Percentiles rank a stretch among this genome's conserved stretches.
These are phyloP conservation scores for Chrysolina haemoptera DNA, from an alignment of 2,888 invertebrate species.

Conservation along the genomic window DNA sequence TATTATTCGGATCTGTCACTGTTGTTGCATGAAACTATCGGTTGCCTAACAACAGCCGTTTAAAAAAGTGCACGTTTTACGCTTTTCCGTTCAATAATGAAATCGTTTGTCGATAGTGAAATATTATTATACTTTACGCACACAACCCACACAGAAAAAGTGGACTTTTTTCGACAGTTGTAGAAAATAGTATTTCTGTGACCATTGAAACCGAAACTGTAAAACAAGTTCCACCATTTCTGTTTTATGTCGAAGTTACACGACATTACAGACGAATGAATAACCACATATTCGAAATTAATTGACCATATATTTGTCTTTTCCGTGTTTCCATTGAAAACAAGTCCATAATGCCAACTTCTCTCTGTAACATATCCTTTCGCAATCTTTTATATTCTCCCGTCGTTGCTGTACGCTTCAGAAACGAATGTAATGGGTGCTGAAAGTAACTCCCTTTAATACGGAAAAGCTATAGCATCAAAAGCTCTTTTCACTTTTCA, in stretches of 20 bases:
- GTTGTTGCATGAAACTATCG: no score
- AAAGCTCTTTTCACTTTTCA: constrained; percentile 32
- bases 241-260: not conserved
- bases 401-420: constrained; percentile 9
- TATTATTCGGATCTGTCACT: no score
- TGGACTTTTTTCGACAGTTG: no score
- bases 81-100: no score
- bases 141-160: no score
- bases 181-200: no score
- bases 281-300: constrained; percentile 1
- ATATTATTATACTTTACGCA: no score
- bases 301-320: constrained; percentile 12
- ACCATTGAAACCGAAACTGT: no score
- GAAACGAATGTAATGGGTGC: constrained; percentile 34
- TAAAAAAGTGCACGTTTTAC: no score
- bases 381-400: constrained; percentile 27
- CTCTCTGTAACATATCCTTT: constrained; percentile 33
- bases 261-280: not conserved
- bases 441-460: constrained; percentile 34
- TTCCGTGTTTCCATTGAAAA: constrained; percentile 8
- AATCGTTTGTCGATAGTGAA: no score
- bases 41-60: no score
- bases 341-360: not conserved
- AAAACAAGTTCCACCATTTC: not conserved
- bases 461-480: constrained; percentile 32